These are phyloP conservation scores for Microplitis deprimator DNA, from an alignment of 2,888 invertebrate species.

Conservation along the genomic window DNA sequence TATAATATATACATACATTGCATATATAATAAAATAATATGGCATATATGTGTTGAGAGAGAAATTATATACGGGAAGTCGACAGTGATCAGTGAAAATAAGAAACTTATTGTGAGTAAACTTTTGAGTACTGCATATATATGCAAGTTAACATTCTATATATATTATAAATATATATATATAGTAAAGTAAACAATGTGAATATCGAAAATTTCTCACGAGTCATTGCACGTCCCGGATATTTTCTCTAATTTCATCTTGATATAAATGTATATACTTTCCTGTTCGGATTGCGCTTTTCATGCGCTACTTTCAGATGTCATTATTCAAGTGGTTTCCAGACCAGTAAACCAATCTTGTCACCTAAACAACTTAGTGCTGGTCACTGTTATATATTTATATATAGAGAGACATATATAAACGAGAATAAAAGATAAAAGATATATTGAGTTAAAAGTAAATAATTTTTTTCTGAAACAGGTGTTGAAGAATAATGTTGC, in stretches of 20 bases:
- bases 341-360: background rate
- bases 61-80: slow-evolving; percentile 14
- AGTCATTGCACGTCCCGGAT: slow-evolving; percentile 48
- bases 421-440: background rate
- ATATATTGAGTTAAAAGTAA: background rate
- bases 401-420: background rate
- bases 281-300: slow-evolving; percentile 28
- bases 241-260: slow-evolving; percentile 52
- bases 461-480: slow-evolving; percentile 68
- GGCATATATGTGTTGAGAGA: slow-evolving; percentile 9
- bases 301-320: slow-evolving; percentile 31
- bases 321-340: slow-evolving; percentile 4
- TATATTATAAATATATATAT: background rate
- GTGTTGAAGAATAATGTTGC: slow-evolving; percentile 82
- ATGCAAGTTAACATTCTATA: background rate
- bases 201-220: slow-evolving; percentile 47
- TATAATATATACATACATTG: too few species aligned
- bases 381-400: background rate
- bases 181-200: slow-evolving; percentile 22
- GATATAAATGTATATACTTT: slow-evolving; percentile 41
- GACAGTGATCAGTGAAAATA: slow-evolving; percentile 27
- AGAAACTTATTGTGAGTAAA: slow-evolving; percentile 19
- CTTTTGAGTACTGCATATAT: background rate
- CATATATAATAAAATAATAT: too few species aligned
- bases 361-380: too few species aligned